Percentiles rank a stretch among this genome's conserved stretches.
phyloP scores from a whole-genome alignment of 2,888 invertebrate genomes.

The Andrena dorsata region DNA sequence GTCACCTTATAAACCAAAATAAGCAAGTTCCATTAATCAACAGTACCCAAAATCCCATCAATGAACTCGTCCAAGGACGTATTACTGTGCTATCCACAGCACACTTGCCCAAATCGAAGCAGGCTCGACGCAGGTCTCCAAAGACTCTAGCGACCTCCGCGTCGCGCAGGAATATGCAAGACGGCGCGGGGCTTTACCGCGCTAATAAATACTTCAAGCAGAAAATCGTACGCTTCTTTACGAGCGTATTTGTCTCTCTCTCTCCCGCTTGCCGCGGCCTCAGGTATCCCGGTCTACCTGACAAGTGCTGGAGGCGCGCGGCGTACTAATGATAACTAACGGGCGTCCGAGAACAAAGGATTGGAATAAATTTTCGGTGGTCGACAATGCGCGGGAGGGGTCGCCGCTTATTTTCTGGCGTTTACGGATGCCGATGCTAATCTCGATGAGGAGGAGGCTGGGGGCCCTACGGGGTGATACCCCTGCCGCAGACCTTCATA shows the following conservation, averaged over 20 bases:
- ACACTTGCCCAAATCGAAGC: no score
- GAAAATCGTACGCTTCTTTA: conserved; percentile 61
- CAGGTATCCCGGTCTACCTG: conserved; percentile 55
- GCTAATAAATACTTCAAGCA: conserved; percentile 54
- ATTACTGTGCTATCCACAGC: no score
- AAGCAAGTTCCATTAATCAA: no score
- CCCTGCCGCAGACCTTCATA: conserved; percentile 60
- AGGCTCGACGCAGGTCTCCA: no score
- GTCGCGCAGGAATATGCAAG: not conserved
- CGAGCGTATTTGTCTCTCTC: conserved; percentile 24
- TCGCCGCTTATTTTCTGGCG: conserved; percentile 72
- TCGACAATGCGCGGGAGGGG: conserved; percentile 66
- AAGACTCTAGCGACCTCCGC: not conserved
- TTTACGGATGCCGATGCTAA: conserved; percentile 75
- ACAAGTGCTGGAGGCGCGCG: conserved; percentile 69
- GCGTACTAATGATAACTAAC: conserved; percentile 76
- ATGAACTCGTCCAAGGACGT: no score
- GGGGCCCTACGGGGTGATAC: conserved; percentile 61
- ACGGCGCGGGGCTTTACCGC: conserved; percentile 4
- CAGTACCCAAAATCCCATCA: no score
- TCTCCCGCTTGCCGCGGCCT: not conserved
- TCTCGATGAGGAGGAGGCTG: conserved; percentile 59
- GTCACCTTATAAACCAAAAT: no score
- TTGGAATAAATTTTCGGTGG: conserved; percentile 74
- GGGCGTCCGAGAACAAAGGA: conserved; percentile 74